Conservation (phyloP, 92 coral and sea anemone species). For the Hydrozoanthus gracilis region DNA sequence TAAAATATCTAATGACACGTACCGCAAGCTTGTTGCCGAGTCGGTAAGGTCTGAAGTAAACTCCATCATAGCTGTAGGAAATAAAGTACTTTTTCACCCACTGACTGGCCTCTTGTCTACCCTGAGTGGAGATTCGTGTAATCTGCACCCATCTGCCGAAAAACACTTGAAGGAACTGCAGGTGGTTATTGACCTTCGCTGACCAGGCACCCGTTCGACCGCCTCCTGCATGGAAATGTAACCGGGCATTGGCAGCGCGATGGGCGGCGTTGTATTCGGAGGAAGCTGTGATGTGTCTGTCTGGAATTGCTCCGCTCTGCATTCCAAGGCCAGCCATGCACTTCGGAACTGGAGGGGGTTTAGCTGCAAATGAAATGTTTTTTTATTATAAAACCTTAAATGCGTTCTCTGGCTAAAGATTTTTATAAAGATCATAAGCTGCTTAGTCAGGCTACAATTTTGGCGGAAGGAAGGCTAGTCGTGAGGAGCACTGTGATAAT, state of each 20-base stretch:
- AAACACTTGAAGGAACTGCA: not conserved
- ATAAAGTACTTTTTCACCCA: slow-evolving; percentile 21
- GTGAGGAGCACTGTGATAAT: no score
- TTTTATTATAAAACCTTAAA: no score
- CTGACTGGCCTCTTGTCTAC: slow-evolving; percentile 11
- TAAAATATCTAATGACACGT: not conserved
- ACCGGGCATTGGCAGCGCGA: not conserved
- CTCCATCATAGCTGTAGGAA: slow-evolving; percentile 15
- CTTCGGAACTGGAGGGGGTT: not conserved
- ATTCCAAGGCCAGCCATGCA: slow-evolving; percentile 20
- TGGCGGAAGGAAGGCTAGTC: no score
- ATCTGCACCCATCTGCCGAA: slow-evolving; percentile 8
- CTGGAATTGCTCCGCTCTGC: slow-evolving; percentile 2
- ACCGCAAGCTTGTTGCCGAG: not conserved
- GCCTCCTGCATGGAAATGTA: no score
- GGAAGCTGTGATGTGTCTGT: slow-evolving; percentile 8
- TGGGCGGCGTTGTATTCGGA: not conserved
- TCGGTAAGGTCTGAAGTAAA: not conserved
- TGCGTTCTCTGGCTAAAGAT: not conserved
- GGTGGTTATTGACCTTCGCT: not conserved
- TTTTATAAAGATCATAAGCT: no score
- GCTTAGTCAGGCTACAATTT: no score
- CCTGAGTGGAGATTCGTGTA: slow-evolving; percentile 22
- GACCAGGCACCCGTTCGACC: no score
- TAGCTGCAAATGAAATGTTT: not conserved